A percentile compares a stretch with the other conserved stretches of the same genome.
Evolutionary conservation across 2,797 vertebrate species (phyloP).

Genomic region (Anguilla megastoma): DNA sequence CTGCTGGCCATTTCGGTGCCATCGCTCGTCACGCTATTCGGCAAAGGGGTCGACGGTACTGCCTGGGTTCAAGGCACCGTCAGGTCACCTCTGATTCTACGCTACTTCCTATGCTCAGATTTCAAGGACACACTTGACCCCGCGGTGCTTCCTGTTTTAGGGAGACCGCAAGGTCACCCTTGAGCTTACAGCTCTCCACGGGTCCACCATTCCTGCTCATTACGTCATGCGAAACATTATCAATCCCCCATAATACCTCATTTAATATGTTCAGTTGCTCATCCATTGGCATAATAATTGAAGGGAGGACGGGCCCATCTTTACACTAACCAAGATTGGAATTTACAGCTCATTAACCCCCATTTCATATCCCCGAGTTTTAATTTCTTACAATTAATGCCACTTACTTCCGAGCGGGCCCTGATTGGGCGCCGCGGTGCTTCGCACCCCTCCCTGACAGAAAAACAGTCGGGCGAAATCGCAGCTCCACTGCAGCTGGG

Average conservation of each 20-base stretch:
- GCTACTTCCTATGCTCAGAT: background rate
- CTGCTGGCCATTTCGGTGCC: background rate
- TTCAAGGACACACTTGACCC: background rate
- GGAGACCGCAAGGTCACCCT: background rate
- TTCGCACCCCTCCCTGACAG: too few species aligned
- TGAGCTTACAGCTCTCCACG: background rate
- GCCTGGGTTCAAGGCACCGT: background rate
- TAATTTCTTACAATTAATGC: background rate
- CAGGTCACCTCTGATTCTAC: background rate
- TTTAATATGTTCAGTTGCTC: background rate
- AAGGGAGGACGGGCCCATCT: background rate
- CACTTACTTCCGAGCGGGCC: background rate
- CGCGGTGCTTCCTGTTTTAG: background rate
- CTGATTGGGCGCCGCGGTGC: background rate
- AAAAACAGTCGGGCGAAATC: background rate
- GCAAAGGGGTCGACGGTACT: background rate
- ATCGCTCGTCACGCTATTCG: too few species aligned
- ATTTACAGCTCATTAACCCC: conserved; percentile 13
- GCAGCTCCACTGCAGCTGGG: background rate
- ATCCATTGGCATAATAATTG: background rate
- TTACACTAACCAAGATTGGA: conserved; percentile 19
- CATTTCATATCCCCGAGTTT: background rate
- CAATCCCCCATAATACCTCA: background rate
- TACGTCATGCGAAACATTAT: background rate
- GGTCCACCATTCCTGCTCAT: background rate